These are phyloP conservation scores for Tenthredo scrophulariae DNA, from an alignment of 2,888 invertebrate species.

Conservation along the genomic window DNA sequence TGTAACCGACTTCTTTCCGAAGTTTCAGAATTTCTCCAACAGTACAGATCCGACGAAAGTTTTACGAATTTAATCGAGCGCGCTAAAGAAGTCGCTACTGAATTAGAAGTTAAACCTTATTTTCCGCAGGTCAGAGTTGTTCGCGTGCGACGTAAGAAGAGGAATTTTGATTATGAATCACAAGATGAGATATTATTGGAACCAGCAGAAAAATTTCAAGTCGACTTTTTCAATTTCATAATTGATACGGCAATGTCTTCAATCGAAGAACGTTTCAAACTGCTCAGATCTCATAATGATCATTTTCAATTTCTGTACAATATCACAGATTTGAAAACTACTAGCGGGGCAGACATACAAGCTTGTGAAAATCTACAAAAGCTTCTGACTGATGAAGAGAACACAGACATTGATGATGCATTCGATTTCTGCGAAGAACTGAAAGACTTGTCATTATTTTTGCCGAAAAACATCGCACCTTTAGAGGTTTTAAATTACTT, in stretches of 20 bases:
- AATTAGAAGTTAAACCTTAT: conserved; percentile 9
- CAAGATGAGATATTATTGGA: conserved; percentile 25
- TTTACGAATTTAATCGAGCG: conserved; percentile 30
- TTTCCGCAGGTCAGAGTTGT: conserved; percentile 5
- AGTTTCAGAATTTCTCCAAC: conserved; percentile 34
- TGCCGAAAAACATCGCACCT: too few species aligned
- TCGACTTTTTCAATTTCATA: conserved; percentile 22
- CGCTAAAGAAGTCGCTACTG: conserved; percentile 5
- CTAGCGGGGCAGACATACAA: conserved; percentile 8
- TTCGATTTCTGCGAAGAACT: conserved; percentile 36
- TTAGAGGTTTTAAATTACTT: too few species aligned
- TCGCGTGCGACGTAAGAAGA: conserved; percentile 22
- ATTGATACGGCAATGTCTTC: conserved; percentile 34
- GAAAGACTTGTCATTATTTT: conserved; percentile 12
- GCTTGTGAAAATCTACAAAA: conserved; percentile 20
- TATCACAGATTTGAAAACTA: conserved; percentile 8
- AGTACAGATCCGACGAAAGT: conserved; percentile 44
- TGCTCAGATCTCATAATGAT: conserved; percentile 14
- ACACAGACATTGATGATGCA: conserved; percentile 58
- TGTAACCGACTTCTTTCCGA: conserved; percentile 15
- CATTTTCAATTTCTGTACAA: conserved; percentile 35
- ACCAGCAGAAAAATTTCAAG: conserved; percentile 7
- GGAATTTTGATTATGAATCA: conserved; percentile 35
- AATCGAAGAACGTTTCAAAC: conserved; percentile 38
- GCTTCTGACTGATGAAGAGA: conserved; percentile 52